These are phyloP conservation scores for Conus betulinus DNA, from an alignment of 1,140 invertebrate species.

Conservation along the genomic window DNA sequence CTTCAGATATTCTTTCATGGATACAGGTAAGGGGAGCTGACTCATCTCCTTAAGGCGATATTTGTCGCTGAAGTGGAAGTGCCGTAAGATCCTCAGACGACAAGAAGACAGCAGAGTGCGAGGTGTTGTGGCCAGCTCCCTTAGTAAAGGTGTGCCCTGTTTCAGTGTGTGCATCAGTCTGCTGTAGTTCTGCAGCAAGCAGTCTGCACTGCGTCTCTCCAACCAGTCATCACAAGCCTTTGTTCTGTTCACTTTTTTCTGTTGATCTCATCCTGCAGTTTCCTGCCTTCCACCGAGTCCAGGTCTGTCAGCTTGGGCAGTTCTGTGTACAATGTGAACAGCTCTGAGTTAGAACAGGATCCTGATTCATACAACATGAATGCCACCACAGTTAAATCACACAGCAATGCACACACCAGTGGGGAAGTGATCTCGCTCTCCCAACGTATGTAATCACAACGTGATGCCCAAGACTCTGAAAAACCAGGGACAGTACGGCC, in stretches of 20 bases:
- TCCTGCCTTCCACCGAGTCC: neutral
- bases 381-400: neutral
- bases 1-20: neutral
- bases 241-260: neutral
- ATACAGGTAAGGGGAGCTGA: neutral
- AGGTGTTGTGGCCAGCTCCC: neutral
- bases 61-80: neutral
- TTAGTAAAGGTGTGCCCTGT: neutral
- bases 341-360: neutral
- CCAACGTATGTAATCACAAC: too few species aligned
- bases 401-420: neutral
- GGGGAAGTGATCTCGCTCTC: neutral
- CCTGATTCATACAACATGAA: neutral
- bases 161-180: neutral
- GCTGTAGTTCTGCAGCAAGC: neutral
- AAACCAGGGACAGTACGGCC: neutral
- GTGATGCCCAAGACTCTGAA: too few species aligned
- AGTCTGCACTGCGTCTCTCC: neutral
- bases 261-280: neutral
- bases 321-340: neutral
- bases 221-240: neutral
- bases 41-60: neutral
- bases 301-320: neutral
- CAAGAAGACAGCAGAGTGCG: neutral
- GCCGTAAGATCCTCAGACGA: neutral